Evolutionary conservation across 2,888 invertebrate genomes (phyloP), one percentile per base, ranked within the genome.

Genomic region (Coecobrya sp.): DNA sequence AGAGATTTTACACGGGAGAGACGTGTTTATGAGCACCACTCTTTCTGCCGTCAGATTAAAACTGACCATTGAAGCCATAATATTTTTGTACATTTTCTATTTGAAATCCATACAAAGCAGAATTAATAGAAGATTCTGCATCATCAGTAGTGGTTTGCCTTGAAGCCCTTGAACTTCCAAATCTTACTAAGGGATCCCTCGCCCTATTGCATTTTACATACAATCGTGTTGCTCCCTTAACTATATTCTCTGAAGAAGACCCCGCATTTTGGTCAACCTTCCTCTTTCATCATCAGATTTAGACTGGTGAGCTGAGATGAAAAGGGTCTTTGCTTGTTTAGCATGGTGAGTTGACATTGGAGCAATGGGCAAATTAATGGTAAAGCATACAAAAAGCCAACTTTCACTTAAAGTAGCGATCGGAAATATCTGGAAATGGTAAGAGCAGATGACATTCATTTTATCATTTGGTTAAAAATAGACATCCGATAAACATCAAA

Each of bases 101-200:
- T 68, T 30, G 3, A 30, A 30, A 30, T 25, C 36, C 49, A 49
- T 25, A 1, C 45, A 73, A 0, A 19, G 13, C 73, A 45, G 11
- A 25, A 65, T n/a, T 0, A n/a, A 27, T 22, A 22, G 65, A 22
- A 25, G 7, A 0, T 13, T 4, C 19, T 27, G 13, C 8, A 36
- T 13, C 45, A 11, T 19, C 7, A 19, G 59, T 2, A 73, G 42
- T 68, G 45, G 76, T 49, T 76, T 76, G 10, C 49, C 76, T 76
- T 76, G 76, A 49, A 76, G 76, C 76, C 76, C 76, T 76, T 73
- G 73, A 73, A 73, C 73, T 73, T 73, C 45, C 73, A 7, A 36
- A n/a, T n/a, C n/a, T 55, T 55, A n/a, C 3, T 5, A 11, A 68
- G n/a, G n/a, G n/a, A n/a, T n/a, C n/a, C n/a, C n/a, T n/a, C n/a